phyloP scores from a whole-genome alignment of 2,888 invertebrate species.

The Aleiodes leptofemur region DNA sequence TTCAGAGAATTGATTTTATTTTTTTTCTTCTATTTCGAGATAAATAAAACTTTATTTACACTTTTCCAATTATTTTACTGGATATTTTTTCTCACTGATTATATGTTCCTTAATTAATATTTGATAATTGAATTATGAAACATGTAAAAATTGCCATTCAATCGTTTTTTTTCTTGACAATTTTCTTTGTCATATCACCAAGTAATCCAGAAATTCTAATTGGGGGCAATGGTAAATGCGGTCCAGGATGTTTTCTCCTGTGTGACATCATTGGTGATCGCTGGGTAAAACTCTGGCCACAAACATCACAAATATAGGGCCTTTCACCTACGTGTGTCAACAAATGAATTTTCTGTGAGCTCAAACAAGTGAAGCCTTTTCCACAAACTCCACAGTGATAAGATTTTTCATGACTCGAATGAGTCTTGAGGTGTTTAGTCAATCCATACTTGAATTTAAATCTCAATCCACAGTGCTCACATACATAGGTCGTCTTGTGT shows the following conservation, averaged over 20 bases:
- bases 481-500: slow-evolving; percentile 69
- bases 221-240: slow-evolving; percentile 68
- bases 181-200: slow-evolving; percentile 68
- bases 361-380: slow-evolving; percentile 67
- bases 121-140: not conserved
- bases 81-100: not conserved
- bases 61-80: not conserved
- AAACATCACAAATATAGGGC: slow-evolving; percentile 71
- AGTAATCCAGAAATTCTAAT: slow-evolving; percentile 70
- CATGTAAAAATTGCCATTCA: not conserved
- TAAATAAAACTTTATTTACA: not conserved
- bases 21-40: no score
- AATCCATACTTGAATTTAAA: slow-evolving; percentile 69
- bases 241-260: slow-evolving; percentile 68
- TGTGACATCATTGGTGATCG: slow-evolving; percentile 71
- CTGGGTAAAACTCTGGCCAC: slow-evolving; percentile 70
- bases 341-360: slow-evolving; percentile 68
- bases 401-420: slow-evolving; percentile 66
- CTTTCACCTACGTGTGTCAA: slow-evolving; percentile 67
- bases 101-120: not conserved
- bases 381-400: slow-evolving; percentile 69
- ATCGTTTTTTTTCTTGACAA: slow-evolving; percentile 50
- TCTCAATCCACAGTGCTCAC: slow-evolving; percentile 71
- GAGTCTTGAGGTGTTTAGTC: slow-evolving; percentile 68
- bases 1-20: no score